These are phyloP conservation scores for Seriola rivoliana DNA, from an alignment of 2,113 vertebrate species.

Conservation along the genomic window DNA sequence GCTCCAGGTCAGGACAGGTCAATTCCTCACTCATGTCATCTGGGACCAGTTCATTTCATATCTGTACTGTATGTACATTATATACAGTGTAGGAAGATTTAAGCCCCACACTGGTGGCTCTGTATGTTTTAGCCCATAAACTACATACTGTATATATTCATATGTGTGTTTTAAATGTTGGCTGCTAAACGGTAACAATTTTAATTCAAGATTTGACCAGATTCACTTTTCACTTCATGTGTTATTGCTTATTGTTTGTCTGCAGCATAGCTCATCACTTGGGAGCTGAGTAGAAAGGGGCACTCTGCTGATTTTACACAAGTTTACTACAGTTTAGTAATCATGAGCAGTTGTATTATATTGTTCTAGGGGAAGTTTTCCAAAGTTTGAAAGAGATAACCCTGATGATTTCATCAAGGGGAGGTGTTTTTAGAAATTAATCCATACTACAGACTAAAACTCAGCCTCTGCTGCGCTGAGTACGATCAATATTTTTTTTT, in stretches of 20 bases:
- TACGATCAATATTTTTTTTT: neutral
- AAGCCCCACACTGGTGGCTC: conserved; percentile 42
- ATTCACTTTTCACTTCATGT: neutral
- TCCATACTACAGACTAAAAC: neutral
- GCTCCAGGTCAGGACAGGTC: conserved; percentile 22
- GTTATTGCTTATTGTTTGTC: too few species aligned
- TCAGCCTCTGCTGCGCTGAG: conserved; percentile 8
- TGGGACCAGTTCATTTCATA: conserved; percentile 46
- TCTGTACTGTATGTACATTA: conserved; percentile 17
- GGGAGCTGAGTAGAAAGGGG: neutral
- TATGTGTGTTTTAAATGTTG: neutral
- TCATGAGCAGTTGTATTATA: neutral
- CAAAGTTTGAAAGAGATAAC: too few species aligned
- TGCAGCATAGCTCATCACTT: too few species aligned
- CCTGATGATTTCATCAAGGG: too few species aligned
- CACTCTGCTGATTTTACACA: neutral
- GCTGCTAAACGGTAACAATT: neutral
- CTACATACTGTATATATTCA: neutral
- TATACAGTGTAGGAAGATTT: neutral
- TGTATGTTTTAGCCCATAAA: conserved; percentile 11
- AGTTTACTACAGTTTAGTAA: too few species aligned
- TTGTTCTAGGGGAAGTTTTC: neutral
- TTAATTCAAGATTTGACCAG: neutral
- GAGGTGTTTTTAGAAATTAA: too few species aligned
- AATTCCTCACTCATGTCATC: conserved; percentile 16